Evolutionary conservation across 2,888 invertebrate genomes (phyloP).

Genomic region (Mimachlamys varia): DNA sequence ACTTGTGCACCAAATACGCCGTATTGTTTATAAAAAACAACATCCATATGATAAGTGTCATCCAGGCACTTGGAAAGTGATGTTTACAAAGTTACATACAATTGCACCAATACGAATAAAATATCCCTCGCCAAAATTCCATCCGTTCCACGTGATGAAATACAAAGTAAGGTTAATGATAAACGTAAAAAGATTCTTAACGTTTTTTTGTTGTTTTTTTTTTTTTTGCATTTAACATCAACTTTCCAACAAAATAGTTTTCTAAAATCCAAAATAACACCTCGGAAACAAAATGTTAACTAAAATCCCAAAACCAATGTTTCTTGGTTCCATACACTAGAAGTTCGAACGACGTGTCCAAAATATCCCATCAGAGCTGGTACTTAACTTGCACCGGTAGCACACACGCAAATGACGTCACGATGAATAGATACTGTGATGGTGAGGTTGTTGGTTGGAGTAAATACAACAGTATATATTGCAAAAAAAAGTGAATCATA

Average conservation of each 20-base stretch:
- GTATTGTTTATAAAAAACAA: neutral
- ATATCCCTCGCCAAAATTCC: conserved; percentile 12
- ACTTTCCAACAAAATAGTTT: neutral
- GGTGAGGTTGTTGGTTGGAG: neutral
- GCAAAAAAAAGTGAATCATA: neutral
- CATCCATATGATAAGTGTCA: neutral
- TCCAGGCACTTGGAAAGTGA: conserved; percentile 20
- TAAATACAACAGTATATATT: neutral
- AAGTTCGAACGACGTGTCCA: neutral
- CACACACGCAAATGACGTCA: neutral
- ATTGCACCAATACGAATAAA: conserved; percentile 5
- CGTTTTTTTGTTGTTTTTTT: too few relatives aligned
- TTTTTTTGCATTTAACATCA: neutral
- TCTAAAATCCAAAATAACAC: neutral
- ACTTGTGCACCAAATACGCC: conserved; percentile 12
- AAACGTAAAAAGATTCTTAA: neutral
- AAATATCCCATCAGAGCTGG: neutral
- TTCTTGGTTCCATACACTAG: neutral
- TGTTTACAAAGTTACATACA: conserved; percentile 11
- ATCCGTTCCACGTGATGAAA: conserved; percentile 2
- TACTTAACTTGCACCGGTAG: too few relatives aligned
- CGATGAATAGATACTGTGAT: neutral
- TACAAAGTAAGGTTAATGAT: neutral
- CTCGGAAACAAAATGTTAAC: neutral
- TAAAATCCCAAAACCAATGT: neutral